Evolutionary conservation across 2,888 invertebrate species (phyloP), one percentile per base, ranked within the genome.

Genomic region (Dascillus cervinus): DNA sequence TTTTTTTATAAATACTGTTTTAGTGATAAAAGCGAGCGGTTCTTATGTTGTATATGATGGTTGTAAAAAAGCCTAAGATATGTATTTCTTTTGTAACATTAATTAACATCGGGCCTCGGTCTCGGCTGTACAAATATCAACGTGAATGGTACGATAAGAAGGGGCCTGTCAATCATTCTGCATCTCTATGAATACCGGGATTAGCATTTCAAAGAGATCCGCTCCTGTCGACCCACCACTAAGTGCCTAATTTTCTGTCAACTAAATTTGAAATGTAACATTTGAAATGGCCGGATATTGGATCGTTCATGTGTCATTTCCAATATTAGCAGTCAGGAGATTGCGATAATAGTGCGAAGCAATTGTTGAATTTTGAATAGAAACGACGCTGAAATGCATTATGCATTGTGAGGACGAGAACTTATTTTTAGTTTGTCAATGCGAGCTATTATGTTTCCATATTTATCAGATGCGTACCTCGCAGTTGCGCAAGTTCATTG

Each of bases 231-330:
- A 56, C 56, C 55, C 50, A 56, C 56, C 55, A 51, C 58, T 58
- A 61, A 60, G 58, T 59, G 59, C 58, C 58, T 57, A 59, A 59
- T 60, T 60, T 56, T 48, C 54, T 57, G 58, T 58, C 58, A 56
- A 52, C 55, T 46, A 47, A 55, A 52, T 55, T 56, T 53, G 52
- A 49, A 55, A 50, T 48, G 54, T 48, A 45, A 50, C 53, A 41
- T 50, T 53, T 44, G 42, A 44, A 49, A 47, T 46, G 37, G 34
- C 50, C 50, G 56, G 56, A 57, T 58, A 58, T 58, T 56, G 55
- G 50, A 51, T 49, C 52, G 52, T 52, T 53, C 55, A 55, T 55
- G 51, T 55, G 56, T 58, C 54, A 56, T 49, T 52, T 49, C 51
- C 52, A 55, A 56, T 56, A 53, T 53, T 52, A 52, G 50, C 44